A percentile compares a stretch with the other conserved stretches of the same genome.
Conservation (phyloP, 2,113 vertebrate species). For the Hippopotamus amphibius region DNA sequence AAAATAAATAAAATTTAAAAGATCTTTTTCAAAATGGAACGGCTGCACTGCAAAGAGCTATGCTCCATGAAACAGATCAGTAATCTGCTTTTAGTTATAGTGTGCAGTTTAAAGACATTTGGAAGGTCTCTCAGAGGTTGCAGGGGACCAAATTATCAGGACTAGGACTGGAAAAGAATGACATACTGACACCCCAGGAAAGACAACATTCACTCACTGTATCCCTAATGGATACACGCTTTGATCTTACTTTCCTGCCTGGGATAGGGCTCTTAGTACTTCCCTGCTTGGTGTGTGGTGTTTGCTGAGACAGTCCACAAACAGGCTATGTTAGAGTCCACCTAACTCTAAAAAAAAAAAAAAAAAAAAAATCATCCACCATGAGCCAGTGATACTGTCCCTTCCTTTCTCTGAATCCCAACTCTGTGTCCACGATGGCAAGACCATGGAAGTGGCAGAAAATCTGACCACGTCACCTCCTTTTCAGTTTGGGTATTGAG, state of each 20-base stretch:
- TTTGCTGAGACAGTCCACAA: neutral
- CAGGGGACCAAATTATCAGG: neutral
- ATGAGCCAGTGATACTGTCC: neutral
- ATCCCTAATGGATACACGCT: neutral
- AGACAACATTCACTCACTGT: neutral
- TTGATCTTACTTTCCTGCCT: neutral
- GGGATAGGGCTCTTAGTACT: neutral
- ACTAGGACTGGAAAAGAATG: neutral
- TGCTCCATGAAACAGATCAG: neutral
- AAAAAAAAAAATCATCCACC: neutral
- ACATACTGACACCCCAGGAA: neutral
- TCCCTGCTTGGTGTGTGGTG: neutral
- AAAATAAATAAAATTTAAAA: neutral
- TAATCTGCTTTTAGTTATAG: neutral
- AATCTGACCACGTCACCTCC: neutral
- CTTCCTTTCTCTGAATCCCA: neutral
- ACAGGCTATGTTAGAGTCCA: neutral
- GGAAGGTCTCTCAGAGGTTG: neutral
- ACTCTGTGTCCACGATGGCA: neutral
- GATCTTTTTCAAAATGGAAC: neutral
- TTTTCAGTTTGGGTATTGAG: neutral
- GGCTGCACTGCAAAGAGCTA: neutral
- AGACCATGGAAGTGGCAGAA: neutral
- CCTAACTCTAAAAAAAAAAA: neutral
- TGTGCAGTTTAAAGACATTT: neutral